phyloP scores from a whole-genome alignment of 2,113 vertebrate species.

The Xenus cinereus region DNA sequence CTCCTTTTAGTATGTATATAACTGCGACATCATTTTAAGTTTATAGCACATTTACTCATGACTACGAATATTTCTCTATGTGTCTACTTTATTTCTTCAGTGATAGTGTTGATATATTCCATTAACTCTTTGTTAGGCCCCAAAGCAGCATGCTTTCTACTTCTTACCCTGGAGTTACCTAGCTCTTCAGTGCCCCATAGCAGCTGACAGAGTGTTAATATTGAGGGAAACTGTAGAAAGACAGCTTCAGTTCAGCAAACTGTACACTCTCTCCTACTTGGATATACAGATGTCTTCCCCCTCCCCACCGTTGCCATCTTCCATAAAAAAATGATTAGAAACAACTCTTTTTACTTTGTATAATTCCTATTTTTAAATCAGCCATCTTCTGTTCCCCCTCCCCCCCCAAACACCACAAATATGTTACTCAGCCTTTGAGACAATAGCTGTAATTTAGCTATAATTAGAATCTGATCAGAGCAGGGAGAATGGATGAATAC shows the following conservation, averaged over 20 bases:
- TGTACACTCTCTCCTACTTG: neutral
- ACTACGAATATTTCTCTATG: neutral
- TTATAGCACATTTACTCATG: neutral
- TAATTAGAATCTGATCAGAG: slow-evolving; percentile 66
- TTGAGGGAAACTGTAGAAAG: neutral
- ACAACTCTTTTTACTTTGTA: neutral
- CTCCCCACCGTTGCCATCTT: neutral
- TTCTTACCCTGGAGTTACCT: neutral
- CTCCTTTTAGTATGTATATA: neutral
- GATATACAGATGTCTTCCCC: neutral
- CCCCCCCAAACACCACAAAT: slow-evolving; percentile 7
- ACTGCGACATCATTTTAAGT: neutral
- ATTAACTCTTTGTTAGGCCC: neutral
- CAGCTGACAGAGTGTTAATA: neutral
- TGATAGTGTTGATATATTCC: neutral
- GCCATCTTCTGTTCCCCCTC: neutral
- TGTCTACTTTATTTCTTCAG: neutral
- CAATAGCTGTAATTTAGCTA: slow-evolving; percentile 52
- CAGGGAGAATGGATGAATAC: slow-evolving; percentile 39
- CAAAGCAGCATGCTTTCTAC: neutral
- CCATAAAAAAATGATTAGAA: neutral
- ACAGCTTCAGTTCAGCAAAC: neutral
- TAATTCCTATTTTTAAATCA: slow-evolving; percentile 47
- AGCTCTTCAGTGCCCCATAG: neutral
- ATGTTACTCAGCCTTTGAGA: slow-evolving; percentile 52